These are phyloP conservation scores for Eremophila alpestris DNA, from an alignment of 2,797 vertebrate species.

Conservation along the genomic window DNA sequence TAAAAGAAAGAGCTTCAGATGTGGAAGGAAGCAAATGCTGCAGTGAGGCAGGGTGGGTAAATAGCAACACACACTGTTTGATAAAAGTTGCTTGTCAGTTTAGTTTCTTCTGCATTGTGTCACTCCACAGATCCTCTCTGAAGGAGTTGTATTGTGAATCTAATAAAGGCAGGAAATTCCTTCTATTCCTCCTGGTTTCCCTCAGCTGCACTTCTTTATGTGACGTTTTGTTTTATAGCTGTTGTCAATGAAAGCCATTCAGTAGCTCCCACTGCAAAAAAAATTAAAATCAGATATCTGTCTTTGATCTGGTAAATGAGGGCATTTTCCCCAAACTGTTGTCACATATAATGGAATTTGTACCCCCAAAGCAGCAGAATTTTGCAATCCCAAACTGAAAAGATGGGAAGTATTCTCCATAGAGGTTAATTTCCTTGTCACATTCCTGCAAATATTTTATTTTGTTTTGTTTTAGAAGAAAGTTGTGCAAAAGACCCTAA, in stretches of 20 bases:
- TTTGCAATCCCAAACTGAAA: neutral
- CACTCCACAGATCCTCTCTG: neutral
- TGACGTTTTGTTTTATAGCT: neutral
- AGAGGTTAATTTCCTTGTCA: neutral
- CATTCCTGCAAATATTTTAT: neutral
- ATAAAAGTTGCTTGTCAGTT: conserved; percentile 1
- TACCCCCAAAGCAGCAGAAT: neutral
- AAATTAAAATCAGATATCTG: neutral
- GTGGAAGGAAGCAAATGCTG: neutral
- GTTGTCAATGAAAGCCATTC: neutral
- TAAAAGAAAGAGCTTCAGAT: conserved; percentile 10
- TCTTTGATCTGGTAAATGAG: neutral
- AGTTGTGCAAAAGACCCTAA: neutral
- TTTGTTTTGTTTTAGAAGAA: neutral
- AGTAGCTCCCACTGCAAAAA: neutral
- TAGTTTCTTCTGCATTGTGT: neutral
- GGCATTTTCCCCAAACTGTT: neutral
- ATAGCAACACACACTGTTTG: neutral
- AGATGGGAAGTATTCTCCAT: fast-evolving
- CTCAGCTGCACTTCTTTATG: neutral
- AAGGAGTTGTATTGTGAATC: neutral
- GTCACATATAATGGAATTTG: neutral
- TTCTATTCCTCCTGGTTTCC: neutral
- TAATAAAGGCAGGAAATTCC: neutral
- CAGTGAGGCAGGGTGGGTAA: neutral